phyloP scores from a whole-genome alignment of 2,113 vertebrate species.

The Antechinus flavipes region DNA sequence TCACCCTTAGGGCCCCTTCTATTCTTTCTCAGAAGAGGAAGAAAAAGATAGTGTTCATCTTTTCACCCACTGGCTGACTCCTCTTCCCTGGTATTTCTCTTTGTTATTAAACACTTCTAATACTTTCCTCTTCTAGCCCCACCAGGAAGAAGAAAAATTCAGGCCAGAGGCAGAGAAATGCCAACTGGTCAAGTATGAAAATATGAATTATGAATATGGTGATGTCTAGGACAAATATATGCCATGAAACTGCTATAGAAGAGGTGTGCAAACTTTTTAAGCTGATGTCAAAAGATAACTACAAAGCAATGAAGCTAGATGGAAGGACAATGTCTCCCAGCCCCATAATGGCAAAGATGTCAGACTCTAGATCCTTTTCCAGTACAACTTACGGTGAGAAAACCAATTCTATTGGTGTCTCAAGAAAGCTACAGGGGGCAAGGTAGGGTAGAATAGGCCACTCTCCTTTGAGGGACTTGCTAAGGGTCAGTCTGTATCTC shows the following conservation, averaged over 20 bases:
- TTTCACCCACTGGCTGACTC: background rate
- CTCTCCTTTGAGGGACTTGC: background rate
- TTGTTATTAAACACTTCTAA: background rate
- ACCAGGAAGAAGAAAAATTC: background rate
- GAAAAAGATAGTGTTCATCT: background rate
- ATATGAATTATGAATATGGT: too few species aligned
- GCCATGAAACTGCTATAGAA: too few species aligned
- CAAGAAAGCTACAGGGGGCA: background rate
- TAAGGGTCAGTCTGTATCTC: background rate
- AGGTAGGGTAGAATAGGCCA: background rate
- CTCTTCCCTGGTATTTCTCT: background rate
- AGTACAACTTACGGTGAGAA: slow-evolving; percentile 88
- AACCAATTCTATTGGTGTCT: slow-evolving; percentile 77
- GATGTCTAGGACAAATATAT: too few species aligned
- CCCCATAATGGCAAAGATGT: slow-evolving; percentile 90
- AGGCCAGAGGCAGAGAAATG: too few species aligned
- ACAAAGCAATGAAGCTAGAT: slow-evolving; percentile 50
- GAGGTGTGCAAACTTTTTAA: background rate
- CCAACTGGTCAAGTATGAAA: too few species aligned
- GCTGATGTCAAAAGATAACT: background rate
- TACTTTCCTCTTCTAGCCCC: background rate
- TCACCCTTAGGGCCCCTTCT: background rate
- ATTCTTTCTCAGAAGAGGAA: background rate
- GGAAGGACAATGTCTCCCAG: slow-evolving; percentile 89
- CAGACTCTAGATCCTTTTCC: slow-evolving; percentile 87